Conservation (phyloP, 2,888 invertebrate species). For the Cheilosia urbana region DNA sequence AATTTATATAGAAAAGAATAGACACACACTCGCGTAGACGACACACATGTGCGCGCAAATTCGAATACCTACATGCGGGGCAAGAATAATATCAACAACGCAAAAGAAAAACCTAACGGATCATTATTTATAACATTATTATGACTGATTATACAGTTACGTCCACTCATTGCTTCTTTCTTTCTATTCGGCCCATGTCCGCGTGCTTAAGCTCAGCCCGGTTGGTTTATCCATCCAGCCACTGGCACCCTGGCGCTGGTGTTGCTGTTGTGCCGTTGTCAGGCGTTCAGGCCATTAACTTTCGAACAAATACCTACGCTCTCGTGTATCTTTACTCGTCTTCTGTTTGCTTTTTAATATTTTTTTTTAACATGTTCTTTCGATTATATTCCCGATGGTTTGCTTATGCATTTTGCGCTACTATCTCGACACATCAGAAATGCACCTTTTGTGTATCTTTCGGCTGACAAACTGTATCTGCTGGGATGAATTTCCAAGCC, state of each 20-base stretch:
- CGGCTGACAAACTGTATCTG: neutral
- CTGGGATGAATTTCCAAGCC: constrained; percentile 9
- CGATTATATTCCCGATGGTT: neutral
- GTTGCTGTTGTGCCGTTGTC: constrained; percentile 9
- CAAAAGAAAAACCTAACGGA: constrained; percentile 69
- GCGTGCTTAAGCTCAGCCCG: constrained; percentile 6
- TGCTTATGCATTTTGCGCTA: constrained; percentile 17
- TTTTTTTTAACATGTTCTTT: constrained; percentile 8
- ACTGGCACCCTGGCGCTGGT: neutral
- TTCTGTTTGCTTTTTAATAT: constrained; percentile 4
- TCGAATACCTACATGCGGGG: neutral
- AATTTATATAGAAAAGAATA: constrained; percentile 1
- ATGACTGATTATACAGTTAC: constrained; percentile 74
- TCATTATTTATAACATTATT: constrained; percentile 72
- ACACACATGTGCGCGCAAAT: constrained; percentile 4
- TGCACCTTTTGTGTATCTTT: constrained; percentile 1
- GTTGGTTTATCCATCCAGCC: constrained; percentile 11
- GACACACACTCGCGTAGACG: constrained; percentile 7
- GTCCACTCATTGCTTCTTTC: constrained; percentile 60
- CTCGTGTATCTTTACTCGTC: constrained; percentile 26
- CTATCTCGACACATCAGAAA: neutral
- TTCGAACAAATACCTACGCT: constrained; percentile 38
- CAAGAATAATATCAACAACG: constrained; percentile 55
- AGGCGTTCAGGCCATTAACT: constrained; percentile 29
- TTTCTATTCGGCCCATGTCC: constrained; percentile 49